Evolutionary conservation across 2,113 vertebrate genomes (phyloP).

Genomic region (Scalopus aquaticus): DNA sequence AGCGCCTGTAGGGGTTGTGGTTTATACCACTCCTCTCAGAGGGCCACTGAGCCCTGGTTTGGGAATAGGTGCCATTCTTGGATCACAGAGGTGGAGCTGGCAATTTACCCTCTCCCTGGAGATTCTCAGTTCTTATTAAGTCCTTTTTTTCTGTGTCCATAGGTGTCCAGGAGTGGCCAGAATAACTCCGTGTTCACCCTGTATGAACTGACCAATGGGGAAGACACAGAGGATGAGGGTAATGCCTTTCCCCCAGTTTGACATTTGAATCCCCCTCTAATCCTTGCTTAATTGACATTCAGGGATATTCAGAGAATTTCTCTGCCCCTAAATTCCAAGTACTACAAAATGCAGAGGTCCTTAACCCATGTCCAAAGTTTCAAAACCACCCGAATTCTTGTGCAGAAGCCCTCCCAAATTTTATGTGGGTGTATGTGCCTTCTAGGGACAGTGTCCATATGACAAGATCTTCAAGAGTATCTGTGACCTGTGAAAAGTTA

Average conservation of each 20-base stretch:
- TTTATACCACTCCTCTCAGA: slow-evolving; percentile 36
- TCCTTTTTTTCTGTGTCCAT: slow-evolving; percentile 7
- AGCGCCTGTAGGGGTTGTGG: slow-evolving; percentile 63
- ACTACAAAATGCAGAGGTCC: background rate
- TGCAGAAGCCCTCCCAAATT: background rate
- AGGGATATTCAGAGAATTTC: background rate
- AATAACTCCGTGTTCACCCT: slow-evolving; percentile 97
- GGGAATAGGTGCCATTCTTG: slow-evolving; percentile 1
- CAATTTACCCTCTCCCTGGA: background rate
- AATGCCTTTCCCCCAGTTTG: slow-evolving; percentile 43
- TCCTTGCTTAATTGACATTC: background rate
- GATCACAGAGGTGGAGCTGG: background rate
- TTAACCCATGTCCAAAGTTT: background rate
- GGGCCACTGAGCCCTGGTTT: slow-evolving; percentile 19
- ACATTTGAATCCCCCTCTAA: background rate
- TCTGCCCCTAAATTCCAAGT: background rate
- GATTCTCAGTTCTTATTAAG: slow-evolving; percentile 4
- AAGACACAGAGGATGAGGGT: slow-evolving; percentile 97
- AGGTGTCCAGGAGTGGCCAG: slow-evolving; percentile 95
- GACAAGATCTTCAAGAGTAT: background rate
- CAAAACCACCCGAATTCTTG: background rate
- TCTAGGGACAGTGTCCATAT: background rate
- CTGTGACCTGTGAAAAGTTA: slow-evolving; percentile 14
- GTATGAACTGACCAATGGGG: slow-evolving; percentile 93
- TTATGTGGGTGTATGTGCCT: background rate